phyloP scores from a whole-genome alignment of 2,888 invertebrate species.

The Rhingia rostrata region DNA sequence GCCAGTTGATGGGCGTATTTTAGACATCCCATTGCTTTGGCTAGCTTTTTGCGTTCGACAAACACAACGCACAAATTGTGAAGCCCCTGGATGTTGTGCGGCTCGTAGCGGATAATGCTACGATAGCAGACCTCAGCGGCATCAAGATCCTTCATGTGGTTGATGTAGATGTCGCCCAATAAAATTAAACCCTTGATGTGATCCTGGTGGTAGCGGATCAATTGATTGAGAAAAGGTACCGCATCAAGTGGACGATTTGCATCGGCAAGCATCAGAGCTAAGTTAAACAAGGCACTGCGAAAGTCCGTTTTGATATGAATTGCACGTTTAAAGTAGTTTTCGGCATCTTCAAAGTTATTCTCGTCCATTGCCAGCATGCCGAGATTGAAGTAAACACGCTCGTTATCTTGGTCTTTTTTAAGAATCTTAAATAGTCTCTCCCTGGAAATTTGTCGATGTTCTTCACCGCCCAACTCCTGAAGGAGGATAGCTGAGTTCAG shows the following conservation, averaged over 20 bases:
- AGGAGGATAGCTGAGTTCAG: slow-evolving; percentile 97
- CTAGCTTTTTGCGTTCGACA: slow-evolving; percentile 94
- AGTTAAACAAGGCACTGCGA: slow-evolving; percentile 96
- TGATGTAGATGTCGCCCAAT: slow-evolving; percentile 97
- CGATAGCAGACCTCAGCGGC: slow-evolving; percentile 98
- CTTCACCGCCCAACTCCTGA: slow-evolving; percentile 93
- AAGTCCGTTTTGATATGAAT: slow-evolving; percentile 94
- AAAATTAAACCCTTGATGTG: slow-evolving; percentile 97
- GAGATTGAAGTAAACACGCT: slow-evolving; percentile 96
- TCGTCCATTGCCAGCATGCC: slow-evolving; percentile 99
- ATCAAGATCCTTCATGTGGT: slow-evolving; percentile 95
- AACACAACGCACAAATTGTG: slow-evolving; percentile 98
- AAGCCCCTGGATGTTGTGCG: slow-evolving; percentile 95
- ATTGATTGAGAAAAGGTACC: slow-evolving; percentile 94
- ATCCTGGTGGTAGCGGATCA: slow-evolving; percentile 95
- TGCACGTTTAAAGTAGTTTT: slow-evolving; percentile 95
- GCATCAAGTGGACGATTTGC: slow-evolving; percentile 94
- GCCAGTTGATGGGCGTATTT: slow-evolving; percentile 91
- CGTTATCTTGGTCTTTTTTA: slow-evolving; percentile 88
- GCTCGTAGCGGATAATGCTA: slow-evolving; percentile 92
- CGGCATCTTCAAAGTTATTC: slow-evolving; percentile 93
- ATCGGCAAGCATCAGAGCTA: slow-evolving; percentile 95
- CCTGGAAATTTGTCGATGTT: slow-evolving; percentile 90
- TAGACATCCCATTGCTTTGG: slow-evolving; percentile 93
- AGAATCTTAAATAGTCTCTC: slow-evolving; percentile 92